These are phyloP conservation scores for Gambusia yucatana DNA, from an alignment of 2,797 vertebrate species.

Conservation along the genomic window DNA sequence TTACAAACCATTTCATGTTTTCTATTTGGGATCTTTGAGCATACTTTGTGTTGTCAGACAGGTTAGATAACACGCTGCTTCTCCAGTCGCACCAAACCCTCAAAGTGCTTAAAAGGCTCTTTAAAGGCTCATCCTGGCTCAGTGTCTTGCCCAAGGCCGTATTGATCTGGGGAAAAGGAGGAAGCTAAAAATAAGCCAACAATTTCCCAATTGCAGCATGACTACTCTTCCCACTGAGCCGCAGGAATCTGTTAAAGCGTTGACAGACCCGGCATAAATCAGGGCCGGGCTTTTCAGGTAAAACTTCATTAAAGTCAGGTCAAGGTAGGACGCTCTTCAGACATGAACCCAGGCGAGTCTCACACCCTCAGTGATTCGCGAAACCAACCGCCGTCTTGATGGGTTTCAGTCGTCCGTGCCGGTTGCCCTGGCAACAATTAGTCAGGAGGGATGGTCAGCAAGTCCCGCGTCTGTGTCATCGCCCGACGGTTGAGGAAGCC, in stretches of 20 bases:
- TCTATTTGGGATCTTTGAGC: not conserved
- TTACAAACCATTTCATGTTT: not conserved
- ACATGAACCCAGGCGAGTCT: not conserved
- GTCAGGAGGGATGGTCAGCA: conserved; percentile 3
- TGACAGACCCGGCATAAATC: not conserved
- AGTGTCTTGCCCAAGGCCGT: not conserved
- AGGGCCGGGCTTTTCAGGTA: not conserved
- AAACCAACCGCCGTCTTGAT: not conserved
- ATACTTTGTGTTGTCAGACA: not conserved
- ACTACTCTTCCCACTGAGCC: not conserved
- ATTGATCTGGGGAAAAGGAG: not conserved
- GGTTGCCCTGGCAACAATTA: not conserved
- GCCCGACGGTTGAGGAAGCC: not conserved
- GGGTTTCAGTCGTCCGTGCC: not conserved
- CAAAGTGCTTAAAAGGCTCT: not conserved
- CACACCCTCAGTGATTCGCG: not conserved
- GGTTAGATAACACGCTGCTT: not conserved
- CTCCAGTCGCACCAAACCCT: not conserved
- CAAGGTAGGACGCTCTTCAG: not conserved
- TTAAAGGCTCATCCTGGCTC: not conserved
- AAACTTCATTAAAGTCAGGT: not conserved
- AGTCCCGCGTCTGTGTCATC: not conserved
- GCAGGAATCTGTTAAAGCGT: not conserved
- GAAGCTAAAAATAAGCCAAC: not conserved
- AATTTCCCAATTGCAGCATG: not conserved